Evolutionary conservation across 2,888 invertebrate genomes (phyloP).

Genomic region (Hoplodrina blanda): DNA sequence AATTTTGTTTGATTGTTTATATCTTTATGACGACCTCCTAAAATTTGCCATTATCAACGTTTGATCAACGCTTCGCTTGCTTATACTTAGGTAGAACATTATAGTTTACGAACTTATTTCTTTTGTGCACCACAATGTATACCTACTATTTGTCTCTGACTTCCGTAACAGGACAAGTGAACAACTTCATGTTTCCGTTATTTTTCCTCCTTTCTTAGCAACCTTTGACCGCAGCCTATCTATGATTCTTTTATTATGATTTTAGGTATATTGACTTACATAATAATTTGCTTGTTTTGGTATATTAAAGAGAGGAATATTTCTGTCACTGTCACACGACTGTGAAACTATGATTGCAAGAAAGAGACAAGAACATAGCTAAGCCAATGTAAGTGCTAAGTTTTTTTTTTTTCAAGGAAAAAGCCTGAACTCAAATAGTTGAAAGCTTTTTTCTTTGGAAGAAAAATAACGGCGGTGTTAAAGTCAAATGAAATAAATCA

Average conservation of each 20-base stretch:
- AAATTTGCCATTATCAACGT: background rate
- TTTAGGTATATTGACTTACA: background rate
- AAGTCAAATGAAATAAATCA: slow-evolving; percentile 11
- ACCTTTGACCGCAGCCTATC: background rate
- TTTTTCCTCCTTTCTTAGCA: slow-evolving; percentile 15
- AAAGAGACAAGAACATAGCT: background rate
- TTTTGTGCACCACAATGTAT: slow-evolving; percentile 3
- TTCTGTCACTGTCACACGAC: background rate
- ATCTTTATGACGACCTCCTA: too few relatives aligned
- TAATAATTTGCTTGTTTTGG: too few relatives aligned
- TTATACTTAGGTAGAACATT: background rate
- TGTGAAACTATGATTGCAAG: background rate
- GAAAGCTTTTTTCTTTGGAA: background rate
- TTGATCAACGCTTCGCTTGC: background rate
- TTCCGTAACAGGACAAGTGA: slow-evolving; percentile 22
- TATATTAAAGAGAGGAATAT: too few relatives aligned
- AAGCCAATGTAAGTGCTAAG: background rate
- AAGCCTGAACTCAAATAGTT: too few relatives aligned
- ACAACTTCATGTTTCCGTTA: slow-evolving; percentile 12
- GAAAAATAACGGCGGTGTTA: background rate
- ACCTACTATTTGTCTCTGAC: slow-evolving; percentile 18
- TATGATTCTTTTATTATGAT: background rate
- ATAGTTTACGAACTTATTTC: slow-evolving; percentile 18
- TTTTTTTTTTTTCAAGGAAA: too few relatives aligned
- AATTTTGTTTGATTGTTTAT: too few relatives aligned